phyloP scores from a whole-genome alignment of 2,797 vertebrate species.

The Hoplostethus atlanticus region DNA sequence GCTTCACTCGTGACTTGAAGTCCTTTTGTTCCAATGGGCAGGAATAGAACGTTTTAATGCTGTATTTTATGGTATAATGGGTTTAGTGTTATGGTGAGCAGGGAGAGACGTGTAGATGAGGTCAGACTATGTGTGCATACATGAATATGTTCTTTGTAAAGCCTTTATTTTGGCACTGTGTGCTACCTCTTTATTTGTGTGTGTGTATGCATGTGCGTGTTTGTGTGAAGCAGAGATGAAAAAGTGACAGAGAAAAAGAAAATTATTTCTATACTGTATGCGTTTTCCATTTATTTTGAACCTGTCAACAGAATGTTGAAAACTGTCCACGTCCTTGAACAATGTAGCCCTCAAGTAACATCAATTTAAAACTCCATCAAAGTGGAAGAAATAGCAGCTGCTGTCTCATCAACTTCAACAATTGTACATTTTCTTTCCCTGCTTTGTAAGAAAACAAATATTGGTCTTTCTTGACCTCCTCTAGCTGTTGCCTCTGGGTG shows the following conservation, averaged over 20 bases:
- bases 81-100: not conserved
- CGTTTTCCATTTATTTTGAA: not conserved
- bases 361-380: not conserved
- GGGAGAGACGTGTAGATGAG: not conserved
- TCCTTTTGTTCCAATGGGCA: slow-evolving; percentile 27
- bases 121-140: not conserved
- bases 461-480: slow-evolving; percentile 1
- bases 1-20: slow-evolving; percentile 45
- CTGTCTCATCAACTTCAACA: too few relatives aligned
- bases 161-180: slow-evolving; percentile 1
- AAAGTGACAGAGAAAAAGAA: not conserved
- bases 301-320: not conserved
- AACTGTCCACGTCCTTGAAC: not conserved
- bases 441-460: too few relatives aligned
- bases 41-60: slow-evolving; percentile 23
- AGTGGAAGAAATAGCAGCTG: too few relatives aligned
- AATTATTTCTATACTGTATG: not conserved
- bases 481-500: slow-evolving; percentile 6
- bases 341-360: not conserved
- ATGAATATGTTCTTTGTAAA: slow-evolving; percentile 1
- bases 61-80: slow-evolving; percentile 9
- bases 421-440: too few relatives aligned
- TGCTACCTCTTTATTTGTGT: not conserved
- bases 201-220: not conserved
- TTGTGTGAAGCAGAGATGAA: not conserved